Percentiles rank a stretch among this genome's conserved stretches.
These are phyloP conservation scores for Dryobota labecula DNA, from an alignment of 2,888 invertebrate species.

Conservation along the genomic window DNA sequence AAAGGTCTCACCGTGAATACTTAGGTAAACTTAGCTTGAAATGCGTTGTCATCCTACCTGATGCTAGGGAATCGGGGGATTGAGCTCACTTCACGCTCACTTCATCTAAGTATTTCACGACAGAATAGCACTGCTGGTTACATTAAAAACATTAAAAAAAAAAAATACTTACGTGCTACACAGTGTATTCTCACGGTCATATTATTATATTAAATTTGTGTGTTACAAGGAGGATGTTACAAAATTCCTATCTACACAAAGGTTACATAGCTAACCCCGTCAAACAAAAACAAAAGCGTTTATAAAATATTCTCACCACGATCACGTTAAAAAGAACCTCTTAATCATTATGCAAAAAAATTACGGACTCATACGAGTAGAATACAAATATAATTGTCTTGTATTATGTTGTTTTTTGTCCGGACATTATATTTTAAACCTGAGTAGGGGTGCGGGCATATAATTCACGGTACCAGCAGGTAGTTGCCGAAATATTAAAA, in stretches of 20 bases:
- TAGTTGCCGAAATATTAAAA: constrained; percentile 2
- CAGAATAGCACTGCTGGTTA: no score
- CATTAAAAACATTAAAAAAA: no score
- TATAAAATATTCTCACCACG: constrained; percentile 57
- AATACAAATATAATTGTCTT: constrained; percentile 63
- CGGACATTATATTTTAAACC: constrained; percentile 30
- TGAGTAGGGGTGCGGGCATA: background rate
- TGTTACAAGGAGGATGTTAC: background rate
- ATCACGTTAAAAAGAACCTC: constrained; percentile 49
- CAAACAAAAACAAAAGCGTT: constrained; percentile 56
- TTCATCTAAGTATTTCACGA: no score
- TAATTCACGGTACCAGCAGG: constrained; percentile 19
- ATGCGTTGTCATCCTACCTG: no score
- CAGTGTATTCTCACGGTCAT: background rate
- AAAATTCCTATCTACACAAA: constrained; percentile 17
- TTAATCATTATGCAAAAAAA: constrained; percentile 59
- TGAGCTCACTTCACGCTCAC: no score
- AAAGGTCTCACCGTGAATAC: no score
- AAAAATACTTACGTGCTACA: no score
- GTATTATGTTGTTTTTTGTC: constrained; percentile 40
- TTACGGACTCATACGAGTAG: constrained; percentile 45
- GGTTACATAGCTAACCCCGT: constrained; percentile 34
- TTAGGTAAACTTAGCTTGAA: no score
- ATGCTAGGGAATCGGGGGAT: no score
- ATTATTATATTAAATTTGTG: background rate